Base-by-base conservation (phyloP, 2,888 invertebrate genomes). In the Chloroclysta siterata region DNA sequence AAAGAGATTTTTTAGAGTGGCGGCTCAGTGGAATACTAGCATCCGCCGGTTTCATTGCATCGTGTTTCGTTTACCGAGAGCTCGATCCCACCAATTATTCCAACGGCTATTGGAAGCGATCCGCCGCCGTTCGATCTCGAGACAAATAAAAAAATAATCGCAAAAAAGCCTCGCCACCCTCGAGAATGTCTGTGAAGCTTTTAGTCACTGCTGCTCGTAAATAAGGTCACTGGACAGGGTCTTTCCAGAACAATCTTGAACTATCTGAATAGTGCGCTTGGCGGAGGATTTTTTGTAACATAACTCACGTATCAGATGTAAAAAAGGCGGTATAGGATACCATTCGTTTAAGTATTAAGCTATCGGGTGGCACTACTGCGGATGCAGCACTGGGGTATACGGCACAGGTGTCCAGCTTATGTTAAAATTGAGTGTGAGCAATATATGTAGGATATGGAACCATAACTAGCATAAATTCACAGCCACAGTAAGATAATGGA, bases 281-380 rank as follows among this genome's bases (percentile, higher is more conserved):
- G 78, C 70, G 52, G 66, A 53, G n/a, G 69, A 76, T 78, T 81
- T 80, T 81, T 82, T 75, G 77, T 74, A 75, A 79, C 81, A 87
- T 88, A 87, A 86, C 82, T 88, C 84, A 85, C 81, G 82, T 83
- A 81, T 81, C 79, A 82, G 74, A 83, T 85, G 83, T 84, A 88
- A 85, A 85, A 22, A 84, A 85, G 76, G 75, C 77, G 86, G 83
- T 84, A 84, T 81, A 84, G 80, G 77, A 82, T 81, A 84, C 83
- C 82, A 90, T 90, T 90, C 88, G 88, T 90, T 90, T 88, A 78
- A 86, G 89, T 87, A 88, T 90, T 89, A 90, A 79, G 82, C 80
- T 89, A 87, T 89, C 87, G 82, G 82, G 74, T 76, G 72, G 81
- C 78, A 77, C 77, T 81, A 84, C 72, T 74, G 62, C 47, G 77